Evolutionary conservation across 2,888 invertebrate genomes (phyloP), one percentile per base, ranked within the genome.

Genomic region (Halictus ligatus): DNA sequence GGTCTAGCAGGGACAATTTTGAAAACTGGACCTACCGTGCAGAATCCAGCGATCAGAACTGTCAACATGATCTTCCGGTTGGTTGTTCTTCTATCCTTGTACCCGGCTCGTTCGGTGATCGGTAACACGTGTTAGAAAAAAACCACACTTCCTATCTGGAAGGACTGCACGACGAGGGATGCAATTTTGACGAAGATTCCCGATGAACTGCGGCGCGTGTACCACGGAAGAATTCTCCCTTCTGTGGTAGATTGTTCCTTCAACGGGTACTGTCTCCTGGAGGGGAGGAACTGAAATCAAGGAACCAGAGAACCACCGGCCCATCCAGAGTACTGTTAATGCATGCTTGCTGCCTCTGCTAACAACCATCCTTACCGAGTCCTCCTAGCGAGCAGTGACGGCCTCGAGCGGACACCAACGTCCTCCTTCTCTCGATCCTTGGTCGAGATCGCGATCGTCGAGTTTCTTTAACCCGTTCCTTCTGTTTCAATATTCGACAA

Each of bases 301-400:
- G 89, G 84, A 92, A 92, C 84, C 91, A 90, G 92, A 92, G 93
- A 92, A 91, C 88, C 90, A 90, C 92, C 92, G 92, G 92, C 92
- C 93, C 92, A 93, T 94, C 92, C 92, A 91, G 94, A 94, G 94
- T 94, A 94, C 94, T 95, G 95, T 95, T 95, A 95, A 95, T 95
- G 94, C 95, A 95, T 94, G 95, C 94, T 94, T 90, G 89, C 89
- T 94, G 95, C 94, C 90, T 94, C 94, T 88, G 92, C 93, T 95
- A 95, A 95, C 94, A 91, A 95, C 94, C 93, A 93, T 93, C 91
- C 92, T 93, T 90, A 89, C 80, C 81, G 83, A 90, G 85, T 89
- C 87, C 86, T 90, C 90, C 82, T 89, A 84, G 80, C 71, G 43
- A 77, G 79, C 88, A 91, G 85, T 82, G 90, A 92, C 87, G 89